A percentile compares a stretch with the other conserved stretches of the same genome.
Evolutionary conservation across 2,888 invertebrate genomes (phyloP).

Genomic region (Ophion ventricosus): DNA sequence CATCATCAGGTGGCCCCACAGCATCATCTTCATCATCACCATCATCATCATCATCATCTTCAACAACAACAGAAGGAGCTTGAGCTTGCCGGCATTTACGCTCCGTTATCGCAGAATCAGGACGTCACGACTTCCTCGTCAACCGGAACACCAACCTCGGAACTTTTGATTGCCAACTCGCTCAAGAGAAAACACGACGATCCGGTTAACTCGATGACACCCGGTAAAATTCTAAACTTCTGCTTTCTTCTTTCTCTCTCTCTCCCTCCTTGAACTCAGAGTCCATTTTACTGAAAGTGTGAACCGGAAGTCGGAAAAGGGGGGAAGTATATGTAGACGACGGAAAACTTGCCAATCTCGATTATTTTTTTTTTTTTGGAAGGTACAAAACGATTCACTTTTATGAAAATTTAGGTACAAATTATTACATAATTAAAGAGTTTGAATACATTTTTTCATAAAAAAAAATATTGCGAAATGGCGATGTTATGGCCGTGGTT

Average conservation of each 20-base stretch:
- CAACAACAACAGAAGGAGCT: constrained; percentile 83
- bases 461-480: too few relatives aligned
- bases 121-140: constrained; percentile 83
- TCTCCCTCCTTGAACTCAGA: background rate
- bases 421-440: too few relatives aligned
- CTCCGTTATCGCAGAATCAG: constrained; percentile 81
- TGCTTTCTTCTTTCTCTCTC: background rate
- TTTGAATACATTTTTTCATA: too few relatives aligned
- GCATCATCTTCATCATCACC: constrained; percentile 78
- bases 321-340: too few relatives aligned
- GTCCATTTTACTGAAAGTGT: background rate
- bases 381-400: too few relatives aligned
- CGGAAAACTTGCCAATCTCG: too few relatives aligned
- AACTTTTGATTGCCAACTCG: constrained; percentile 78
- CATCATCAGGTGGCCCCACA: constrained; percentile 78
- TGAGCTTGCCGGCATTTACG: constrained; percentile 81
- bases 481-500: too few relatives aligned
- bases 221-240: constrained; percentile 71
- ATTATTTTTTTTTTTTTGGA: too few relatives aligned
- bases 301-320: constrained; percentile 1
- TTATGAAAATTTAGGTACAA: too few relatives aligned
- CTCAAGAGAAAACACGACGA: constrained; percentile 80
- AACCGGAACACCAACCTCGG: constrained; percentile 77
- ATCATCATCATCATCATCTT: constrained; percentile 82
- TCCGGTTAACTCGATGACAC: constrained; percentile 76